Evolutionary conservation across 1,140 invertebrate genomes (phyloP).

Genomic region (Glossosoma conforme): DNA sequence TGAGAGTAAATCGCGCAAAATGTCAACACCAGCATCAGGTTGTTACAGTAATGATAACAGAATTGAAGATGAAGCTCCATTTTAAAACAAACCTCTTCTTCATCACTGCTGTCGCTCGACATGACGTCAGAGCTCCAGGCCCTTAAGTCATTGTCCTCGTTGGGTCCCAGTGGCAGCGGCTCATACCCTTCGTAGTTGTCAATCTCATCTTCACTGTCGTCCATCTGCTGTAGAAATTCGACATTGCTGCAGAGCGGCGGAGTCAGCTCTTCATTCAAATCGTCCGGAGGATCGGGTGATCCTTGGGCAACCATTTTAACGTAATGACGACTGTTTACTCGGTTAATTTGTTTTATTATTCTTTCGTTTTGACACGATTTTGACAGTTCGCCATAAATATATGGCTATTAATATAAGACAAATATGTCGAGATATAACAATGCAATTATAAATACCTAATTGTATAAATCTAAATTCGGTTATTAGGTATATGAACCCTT

Average conservation of each 20-base stretch:
- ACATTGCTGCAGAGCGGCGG: conserved; percentile 14
- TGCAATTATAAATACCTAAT: too few species aligned
- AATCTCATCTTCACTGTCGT: conserved; percentile 16
- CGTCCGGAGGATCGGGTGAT: conserved; percentile 24
- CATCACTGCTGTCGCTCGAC: conserved; percentile 17
- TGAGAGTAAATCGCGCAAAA: too few species aligned
- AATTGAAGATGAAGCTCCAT: neutral
- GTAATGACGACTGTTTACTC: too few species aligned
- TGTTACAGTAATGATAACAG: neutral
- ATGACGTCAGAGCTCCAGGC: conserved; percentile 14
- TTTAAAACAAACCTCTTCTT: conserved; percentile 25
- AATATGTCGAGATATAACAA: too few species aligned
- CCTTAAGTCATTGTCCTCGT: conserved; percentile 15
- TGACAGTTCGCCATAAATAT: conserved; percentile 5
- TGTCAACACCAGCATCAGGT: too few species aligned
- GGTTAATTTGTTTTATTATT: too few species aligned
- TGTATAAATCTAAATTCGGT: too few species aligned
- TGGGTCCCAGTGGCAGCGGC: conserved; percentile 18
- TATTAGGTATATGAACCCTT: too few species aligned
- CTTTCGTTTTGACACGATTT: too few species aligned
- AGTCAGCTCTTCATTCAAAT: conserved; percentile 7
- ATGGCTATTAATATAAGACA: too few species aligned
- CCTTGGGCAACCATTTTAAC: conserved; percentile 10
- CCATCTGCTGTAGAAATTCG: conserved; percentile 3
- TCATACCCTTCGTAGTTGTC: conserved; percentile 26